Base-by-base conservation (phyloP, 1,140 invertebrate species). In the Euglossa dilemma region DNA sequence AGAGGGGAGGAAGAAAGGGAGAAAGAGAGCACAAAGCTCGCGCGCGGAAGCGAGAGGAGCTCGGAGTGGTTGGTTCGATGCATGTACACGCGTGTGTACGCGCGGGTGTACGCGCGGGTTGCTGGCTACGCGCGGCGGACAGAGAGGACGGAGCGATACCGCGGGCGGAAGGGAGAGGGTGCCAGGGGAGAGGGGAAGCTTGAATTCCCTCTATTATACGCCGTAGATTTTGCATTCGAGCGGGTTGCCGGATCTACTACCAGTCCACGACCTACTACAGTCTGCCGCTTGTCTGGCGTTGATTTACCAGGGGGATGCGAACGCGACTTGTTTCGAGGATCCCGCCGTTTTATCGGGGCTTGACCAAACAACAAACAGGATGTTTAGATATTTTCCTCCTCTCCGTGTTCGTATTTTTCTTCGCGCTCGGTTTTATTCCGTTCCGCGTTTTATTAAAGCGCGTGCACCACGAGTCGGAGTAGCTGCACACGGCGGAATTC, bases 21-120 rank as follows among this genome's bases (percentile, higher is more conserved):
- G 70, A 73, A 63, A 66, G 70, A 78, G 61, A 70, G 86, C 59
- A 90, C 86, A 90, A 92, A 91, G 89, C 79, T 87, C 69, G 85
- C 87, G 84, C 83, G 89, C 82, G 83, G 85, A 88, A 75, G 83
- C 84, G 85, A 89, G 85, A 90, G 83, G 69, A 59, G 76, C 83
- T 78, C 61, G 71, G 84, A 86, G 80, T 80, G 83, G 84, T 85
- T 81, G 86, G 87, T 80, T 89, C 91, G 88, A 91, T 85, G 88
- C 87, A 87, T 79, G 43, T 47, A 50, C 36, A 85, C 43, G 20
- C 64, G 47, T n/a, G 23, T 43, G 28, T 20, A 73, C 71, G 88
- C 81, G 74, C 36, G 36, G 36, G 23, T 43, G 28, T 20, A 73
- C 71, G 88, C 81, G 74, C 36, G 36, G 36, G 36, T 89, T 89